phyloP scores from a whole-genome alignment of 2,797 vertebrate genomes.

The Thripadectes ignobilis region DNA sequence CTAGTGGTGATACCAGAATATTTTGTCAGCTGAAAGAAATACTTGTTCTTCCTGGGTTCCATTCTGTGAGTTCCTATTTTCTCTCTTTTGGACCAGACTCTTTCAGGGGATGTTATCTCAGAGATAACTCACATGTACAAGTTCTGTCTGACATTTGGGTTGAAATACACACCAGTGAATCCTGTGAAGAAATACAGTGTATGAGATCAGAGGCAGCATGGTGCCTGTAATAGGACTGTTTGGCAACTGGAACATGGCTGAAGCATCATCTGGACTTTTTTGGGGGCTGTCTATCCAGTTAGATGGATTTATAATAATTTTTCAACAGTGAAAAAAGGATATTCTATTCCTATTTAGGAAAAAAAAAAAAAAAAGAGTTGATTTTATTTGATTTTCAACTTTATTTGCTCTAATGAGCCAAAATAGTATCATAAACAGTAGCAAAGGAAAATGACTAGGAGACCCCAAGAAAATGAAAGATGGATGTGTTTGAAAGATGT shows the following conservation, averaged over 20 bases:
- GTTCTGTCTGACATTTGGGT: background rate
- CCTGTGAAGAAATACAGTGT: fast-evolving
- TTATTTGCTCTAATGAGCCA: background rate
- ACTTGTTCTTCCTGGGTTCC: background rate
- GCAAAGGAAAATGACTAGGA: background rate
- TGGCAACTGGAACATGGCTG: background rate
- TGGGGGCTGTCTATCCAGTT: background rate
- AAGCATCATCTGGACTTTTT: background rate
- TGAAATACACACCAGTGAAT: background rate
- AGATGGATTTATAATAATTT: background rate
- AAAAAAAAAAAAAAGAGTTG: background rate
- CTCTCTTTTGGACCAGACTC: fast-evolving
- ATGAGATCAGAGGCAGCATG: background rate
- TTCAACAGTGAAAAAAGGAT: background rate
- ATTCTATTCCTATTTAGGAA: background rate
- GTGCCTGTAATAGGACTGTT: background rate
- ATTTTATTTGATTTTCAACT: background rate
- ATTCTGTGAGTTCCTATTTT: background rate
- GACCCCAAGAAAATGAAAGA: background rate
- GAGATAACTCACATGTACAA: background rate
- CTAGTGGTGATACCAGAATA: background rate
- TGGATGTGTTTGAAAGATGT: background rate
- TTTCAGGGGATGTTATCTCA: background rate
- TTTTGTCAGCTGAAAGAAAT: background rate
- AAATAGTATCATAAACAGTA: background rate